Evolutionary conservation across 1,140 invertebrate genomes (phyloP).

Genomic region (Pollicipes pollicipes): DNA sequence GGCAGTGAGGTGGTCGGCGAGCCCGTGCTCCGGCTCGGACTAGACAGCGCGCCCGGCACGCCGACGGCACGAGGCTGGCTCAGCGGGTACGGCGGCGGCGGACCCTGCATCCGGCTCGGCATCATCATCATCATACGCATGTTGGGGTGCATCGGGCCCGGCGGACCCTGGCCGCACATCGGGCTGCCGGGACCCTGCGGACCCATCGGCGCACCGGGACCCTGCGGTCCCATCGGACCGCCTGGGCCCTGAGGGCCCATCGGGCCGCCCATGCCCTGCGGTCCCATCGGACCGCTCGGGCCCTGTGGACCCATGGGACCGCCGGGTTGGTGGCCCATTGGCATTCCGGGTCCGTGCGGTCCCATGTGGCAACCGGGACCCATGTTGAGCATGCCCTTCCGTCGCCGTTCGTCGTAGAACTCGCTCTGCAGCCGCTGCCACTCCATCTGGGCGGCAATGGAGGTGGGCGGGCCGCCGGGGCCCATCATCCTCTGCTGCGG

Average conservation of each 20-base stretch:
- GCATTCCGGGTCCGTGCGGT: slow-evolving; percentile 12
- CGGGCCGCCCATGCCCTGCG: slow-evolving; percentile 57
- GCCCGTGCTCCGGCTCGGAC: slow-evolving; percentile 18
- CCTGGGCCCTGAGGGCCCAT: slow-evolving; percentile 33
- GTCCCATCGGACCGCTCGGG: slow-evolving; percentile 40
- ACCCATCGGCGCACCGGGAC: slow-evolving; percentile 22
- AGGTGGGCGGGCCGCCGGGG: slow-evolving; percentile 26
- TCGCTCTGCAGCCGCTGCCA: slow-evolving; percentile 78
- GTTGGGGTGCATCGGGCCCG: slow-evolving; percentile 34
- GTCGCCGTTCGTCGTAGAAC: slow-evolving; percentile 49
- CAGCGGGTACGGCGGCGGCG: slow-evolving; percentile 59
- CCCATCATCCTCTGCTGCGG: slow-evolving; percentile 31
- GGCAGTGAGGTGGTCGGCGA: slow-evolving; percentile 3
- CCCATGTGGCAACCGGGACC: slow-evolving; percentile 28
- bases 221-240: slow-evolving; percentile 37
- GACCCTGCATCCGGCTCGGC: slow-evolving; percentile 45
- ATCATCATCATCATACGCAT: slow-evolving; percentile 28
- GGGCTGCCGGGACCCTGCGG: slow-evolving; percentile 46
- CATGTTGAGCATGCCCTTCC: slow-evolving; percentile 30
- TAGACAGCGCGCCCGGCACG: slow-evolving; percentile 19
- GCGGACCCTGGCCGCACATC: slow-evolving; percentile 32
- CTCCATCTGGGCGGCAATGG: slow-evolving; percentile 46
- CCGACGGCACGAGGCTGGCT: slow-evolving; percentile 15
- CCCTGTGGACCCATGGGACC: slow-evolving; percentile 47
- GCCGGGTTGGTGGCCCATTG: slow-evolving; percentile 34